Percentiles rank a stretch among this genome's conserved stretches.
Conservation (phyloP, 2,797 vertebrate genomes). For the Melanotaenia trifasciata region DNA sequence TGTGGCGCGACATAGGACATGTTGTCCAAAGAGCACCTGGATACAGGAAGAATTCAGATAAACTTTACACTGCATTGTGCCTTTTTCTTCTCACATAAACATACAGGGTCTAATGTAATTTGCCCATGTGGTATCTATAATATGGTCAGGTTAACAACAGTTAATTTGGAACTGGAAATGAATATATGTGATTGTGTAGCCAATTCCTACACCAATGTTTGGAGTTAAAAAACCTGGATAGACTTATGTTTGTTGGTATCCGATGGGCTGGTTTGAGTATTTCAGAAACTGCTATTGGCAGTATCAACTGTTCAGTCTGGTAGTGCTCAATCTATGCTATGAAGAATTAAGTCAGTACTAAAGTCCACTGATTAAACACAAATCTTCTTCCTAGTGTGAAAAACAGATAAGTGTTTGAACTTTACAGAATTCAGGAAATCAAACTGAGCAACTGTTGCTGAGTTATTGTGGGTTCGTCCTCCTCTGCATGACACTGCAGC, state of each 20-base stretch:
- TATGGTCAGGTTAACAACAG: too few relatives aligned
- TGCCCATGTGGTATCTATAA: too few relatives aligned
- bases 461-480: conserved; percentile 29
- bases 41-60: conserved; percentile 23
- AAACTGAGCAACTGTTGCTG: conserved; percentile 22
- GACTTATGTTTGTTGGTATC: too few relatives aligned
- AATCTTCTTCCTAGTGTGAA: background rate
- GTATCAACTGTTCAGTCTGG: too few relatives aligned
- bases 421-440: background rate
- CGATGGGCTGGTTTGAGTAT: too few relatives aligned
- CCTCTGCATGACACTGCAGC: conserved; percentile 30
- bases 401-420: background rate
- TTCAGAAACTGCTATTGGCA: too few relatives aligned
- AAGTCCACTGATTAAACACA: background rate
- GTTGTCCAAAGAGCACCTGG: conserved; percentile 60
- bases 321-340: too few relatives aligned
- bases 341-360: background rate
- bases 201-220: too few relatives aligned
- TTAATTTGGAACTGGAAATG: too few relatives aligned
- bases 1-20: conserved; percentile 42
- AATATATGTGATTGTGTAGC: too few relatives aligned
- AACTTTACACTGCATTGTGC: background rate
- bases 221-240: too few relatives aligned
- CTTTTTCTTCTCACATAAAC: background rate
- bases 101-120: background rate